phyloP scores from a whole-genome alignment of 2,888 invertebrate species.

The Andricus curvator region DNA sequence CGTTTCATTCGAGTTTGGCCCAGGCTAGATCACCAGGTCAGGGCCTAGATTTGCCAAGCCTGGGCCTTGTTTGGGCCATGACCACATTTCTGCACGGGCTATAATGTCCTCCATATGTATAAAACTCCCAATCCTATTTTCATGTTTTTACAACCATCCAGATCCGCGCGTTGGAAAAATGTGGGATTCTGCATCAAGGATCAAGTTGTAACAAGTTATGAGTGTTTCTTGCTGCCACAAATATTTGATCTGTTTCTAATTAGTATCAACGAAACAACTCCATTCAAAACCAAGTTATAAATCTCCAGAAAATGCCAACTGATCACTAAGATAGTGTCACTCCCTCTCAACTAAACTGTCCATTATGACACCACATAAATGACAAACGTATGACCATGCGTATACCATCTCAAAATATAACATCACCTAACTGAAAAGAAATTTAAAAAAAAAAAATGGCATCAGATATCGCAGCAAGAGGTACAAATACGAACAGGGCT shows the following conservation, averaged over 20 bases:
- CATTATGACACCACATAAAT: background rate
- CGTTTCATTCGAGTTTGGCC: no score
- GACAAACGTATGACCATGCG: background rate
- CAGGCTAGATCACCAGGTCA: no score
- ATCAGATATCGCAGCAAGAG: conserved; percentile 12
- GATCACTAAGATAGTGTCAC: background rate
- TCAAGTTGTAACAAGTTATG: background rate
- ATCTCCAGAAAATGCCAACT: background rate
- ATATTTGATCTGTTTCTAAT: background rate
- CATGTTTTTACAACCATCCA: background rate
- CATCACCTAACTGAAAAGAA: conserved; percentile 14
- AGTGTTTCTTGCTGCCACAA: background rate
- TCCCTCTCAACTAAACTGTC: background rate
- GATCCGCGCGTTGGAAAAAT: background rate
- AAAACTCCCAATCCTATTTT: background rate
- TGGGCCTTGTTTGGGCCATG: no score
- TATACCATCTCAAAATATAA: background rate
- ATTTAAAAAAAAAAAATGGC: conserved; percentile 15
- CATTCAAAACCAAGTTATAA: background rate
- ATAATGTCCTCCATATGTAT: no score
- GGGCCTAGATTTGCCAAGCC: no score
- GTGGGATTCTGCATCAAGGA: background rate
- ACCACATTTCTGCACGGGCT: no score
- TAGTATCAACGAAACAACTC: background rate
- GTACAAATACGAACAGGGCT: conserved; percentile 37